These are phyloP conservation scores for Drosophila persimilis DNA, from an alignment of 1,140 invertebrate genomes.

Conservation along the genomic window DNA sequence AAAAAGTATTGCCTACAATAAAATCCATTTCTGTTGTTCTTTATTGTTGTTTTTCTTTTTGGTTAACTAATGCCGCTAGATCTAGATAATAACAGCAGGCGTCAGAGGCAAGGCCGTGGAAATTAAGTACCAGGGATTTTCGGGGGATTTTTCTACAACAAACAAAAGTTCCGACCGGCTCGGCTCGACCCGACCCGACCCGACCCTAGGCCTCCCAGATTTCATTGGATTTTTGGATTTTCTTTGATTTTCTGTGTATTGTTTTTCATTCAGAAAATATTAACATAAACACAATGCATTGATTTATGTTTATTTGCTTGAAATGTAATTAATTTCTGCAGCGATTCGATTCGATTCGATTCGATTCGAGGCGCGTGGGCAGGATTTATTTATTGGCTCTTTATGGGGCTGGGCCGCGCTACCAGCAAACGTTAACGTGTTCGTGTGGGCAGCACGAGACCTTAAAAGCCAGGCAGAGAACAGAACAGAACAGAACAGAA, in stretches of 20 bases:
- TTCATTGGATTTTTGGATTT: slow-evolving; percentile 16
- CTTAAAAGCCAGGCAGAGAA: slow-evolving; percentile 13
- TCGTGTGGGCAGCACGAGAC: slow-evolving; percentile 22
- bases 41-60: slow-evolving; percentile 16
- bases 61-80: slow-evolving; percentile 31
- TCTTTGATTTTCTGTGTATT: slow-evolving; percentile 19
- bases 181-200: slow-evolving; percentile 6
- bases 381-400: slow-evolving; percentile 19
- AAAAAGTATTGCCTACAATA: not conserved
- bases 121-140: slow-evolving; percentile 38
- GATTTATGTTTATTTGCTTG: slow-evolving; percentile 29
- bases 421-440: slow-evolving; percentile 15
- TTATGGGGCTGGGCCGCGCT: slow-evolving; percentile 13
- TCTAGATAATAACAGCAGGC: slow-evolving; percentile 20
- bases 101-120: slow-evolving; percentile 21
- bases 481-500: not conserved
- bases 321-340: slow-evolving; percentile 37
- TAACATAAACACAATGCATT: slow-evolving; percentile 41
- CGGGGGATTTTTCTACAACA: slow-evolving; percentile 31
- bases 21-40: slow-evolving; percentile 22
- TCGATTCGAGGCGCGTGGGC: slow-evolving; percentile 35
- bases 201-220: slow-evolving; percentile 19
- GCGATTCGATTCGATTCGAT: slow-evolving; percentile 29
- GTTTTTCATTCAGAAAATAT: slow-evolving; percentile 34
- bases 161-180: slow-evolving; percentile 16